These are phyloP conservation scores for Nasua narica DNA, from an alignment of 2,797 vertebrate species.

Conservation along the genomic window DNA sequence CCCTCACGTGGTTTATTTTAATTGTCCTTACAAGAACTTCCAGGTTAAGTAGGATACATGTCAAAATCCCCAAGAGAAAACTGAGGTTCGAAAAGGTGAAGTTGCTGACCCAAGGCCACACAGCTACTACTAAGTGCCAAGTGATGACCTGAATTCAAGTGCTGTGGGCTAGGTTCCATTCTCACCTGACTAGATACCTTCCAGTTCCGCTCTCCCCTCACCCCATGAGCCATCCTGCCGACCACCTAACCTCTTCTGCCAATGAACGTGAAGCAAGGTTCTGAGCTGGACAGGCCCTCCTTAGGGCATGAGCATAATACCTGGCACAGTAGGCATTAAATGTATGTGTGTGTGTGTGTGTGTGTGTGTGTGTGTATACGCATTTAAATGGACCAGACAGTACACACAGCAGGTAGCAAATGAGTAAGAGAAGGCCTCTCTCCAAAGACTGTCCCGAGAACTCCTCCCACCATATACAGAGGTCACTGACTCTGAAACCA, in stretches of 20 bases:
- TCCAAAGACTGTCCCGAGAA: neutral
- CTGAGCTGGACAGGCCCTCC: neutral
- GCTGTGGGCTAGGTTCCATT: neutral
- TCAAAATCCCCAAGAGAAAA: neutral
- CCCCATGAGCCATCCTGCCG: fast-evolving
- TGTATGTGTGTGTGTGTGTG: too few relatives aligned
- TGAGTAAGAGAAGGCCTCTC: neutral
- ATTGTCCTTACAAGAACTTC: neutral
- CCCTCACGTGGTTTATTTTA: neutral
- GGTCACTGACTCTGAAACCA: neutral
- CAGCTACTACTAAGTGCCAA: neutral
- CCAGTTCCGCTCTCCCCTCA: too few relatives aligned
- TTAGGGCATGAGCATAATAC: neutral
- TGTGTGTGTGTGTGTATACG: fast-evolving
- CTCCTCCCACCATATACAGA: neutral
- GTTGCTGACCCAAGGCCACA: neutral
- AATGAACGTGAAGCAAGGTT: neutral
- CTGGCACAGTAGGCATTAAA: neutral
- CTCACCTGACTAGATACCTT: fast-evolving
- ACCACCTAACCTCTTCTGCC: neutral
- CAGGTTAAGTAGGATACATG: too few relatives aligned
- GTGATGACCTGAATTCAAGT: neutral
- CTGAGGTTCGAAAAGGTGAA: neutral
- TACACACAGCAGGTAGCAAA: neutral
- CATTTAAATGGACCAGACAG: neutral